phyloP scores from a whole-genome alignment of 2,888 invertebrate genomes.

The Parapristionchus giblindavisi region DNA sequence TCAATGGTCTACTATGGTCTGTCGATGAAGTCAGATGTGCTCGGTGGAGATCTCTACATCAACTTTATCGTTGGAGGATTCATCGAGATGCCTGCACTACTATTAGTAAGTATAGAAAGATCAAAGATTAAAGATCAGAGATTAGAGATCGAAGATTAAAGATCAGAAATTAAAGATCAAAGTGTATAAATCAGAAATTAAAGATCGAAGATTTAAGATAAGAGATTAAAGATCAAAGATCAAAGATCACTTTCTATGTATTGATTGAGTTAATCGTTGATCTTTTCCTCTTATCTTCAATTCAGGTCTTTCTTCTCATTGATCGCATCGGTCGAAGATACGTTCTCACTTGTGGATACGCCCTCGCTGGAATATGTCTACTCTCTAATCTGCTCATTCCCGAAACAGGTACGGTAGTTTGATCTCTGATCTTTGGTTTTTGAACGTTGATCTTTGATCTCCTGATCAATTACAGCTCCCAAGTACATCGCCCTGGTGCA shows the following conservation, averaged over 20 bases:
- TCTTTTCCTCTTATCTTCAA: conserved; percentile 83
- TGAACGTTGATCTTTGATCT: conserved; percentile 11
- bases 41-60: conserved; percentile 81
- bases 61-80: conserved; percentile 81
- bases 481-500: conserved; percentile 70
- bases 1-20: conserved; percentile 88
- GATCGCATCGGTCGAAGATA: conserved; percentile 70
- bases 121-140: too few species aligned
- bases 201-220: too few species aligned
- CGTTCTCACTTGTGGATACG: conserved; percentile 62
- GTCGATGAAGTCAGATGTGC: conserved; percentile 83
- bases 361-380: conserved; percentile 61
- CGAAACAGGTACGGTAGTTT: conserved; percentile 56
- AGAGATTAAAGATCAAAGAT: too few species aligned
- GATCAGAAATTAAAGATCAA: background rate
- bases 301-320: conserved; percentile 62
- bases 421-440: background rate
- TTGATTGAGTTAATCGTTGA: too few species aligned
- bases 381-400: conserved; percentile 62
- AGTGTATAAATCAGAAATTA: too few species aligned
- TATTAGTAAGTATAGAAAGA: conserved; percentile 63
- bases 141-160: too few species aligned
- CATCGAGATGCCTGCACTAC: conserved; percentile 71
- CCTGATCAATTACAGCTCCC: conserved; percentile 39
- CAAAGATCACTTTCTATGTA: too few species aligned